These are phyloP conservation scores for Zaprionus lineosus DNA, from an alignment of 2,888 invertebrate species.

Conservation along the genomic window DNA sequence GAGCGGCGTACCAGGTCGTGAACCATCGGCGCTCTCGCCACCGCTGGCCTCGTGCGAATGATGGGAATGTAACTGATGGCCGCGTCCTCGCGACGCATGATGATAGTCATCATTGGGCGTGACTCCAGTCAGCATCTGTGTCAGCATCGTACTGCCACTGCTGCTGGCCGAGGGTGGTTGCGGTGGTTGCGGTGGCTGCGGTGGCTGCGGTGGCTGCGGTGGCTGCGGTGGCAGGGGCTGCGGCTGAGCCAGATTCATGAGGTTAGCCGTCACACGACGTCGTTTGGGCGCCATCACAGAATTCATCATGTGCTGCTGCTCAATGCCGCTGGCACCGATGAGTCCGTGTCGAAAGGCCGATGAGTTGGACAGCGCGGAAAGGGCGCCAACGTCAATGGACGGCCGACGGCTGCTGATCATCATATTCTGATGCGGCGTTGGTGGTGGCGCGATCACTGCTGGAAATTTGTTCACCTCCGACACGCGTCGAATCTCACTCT, in stretches of 20 bases:
- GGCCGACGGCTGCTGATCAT: constrained; percentile 83
- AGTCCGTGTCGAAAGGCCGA: constrained; percentile 71
- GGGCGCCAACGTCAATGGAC: constrained; percentile 83
- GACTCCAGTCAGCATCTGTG: constrained; percentile 43
- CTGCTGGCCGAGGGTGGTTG: constrained; percentile 21
- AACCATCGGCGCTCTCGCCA: constrained; percentile 87
- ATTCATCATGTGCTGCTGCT: constrained; percentile 63
- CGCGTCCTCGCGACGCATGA: constrained; percentile 83
- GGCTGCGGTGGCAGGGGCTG: constrained; percentile 41
- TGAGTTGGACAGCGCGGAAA: constrained; percentile 63
- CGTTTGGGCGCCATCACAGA: constrained; percentile 84
- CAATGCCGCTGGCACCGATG: constrained; percentile 69
- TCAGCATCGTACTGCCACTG: constrained; percentile 35
- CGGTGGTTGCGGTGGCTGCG: constrained; percentile 21
- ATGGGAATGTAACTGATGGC: constrained; percentile 84
- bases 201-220: constrained; percentile 14
- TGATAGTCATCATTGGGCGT: constrained; percentile 80
- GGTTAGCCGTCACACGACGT: constrained; percentile 83
- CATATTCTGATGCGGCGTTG: constrained; percentile 59
- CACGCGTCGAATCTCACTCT: constrained; percentile 84
- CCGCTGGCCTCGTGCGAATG: constrained; percentile 84
- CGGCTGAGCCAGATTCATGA: constrained; percentile 46
- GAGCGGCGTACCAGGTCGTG: constrained; percentile 92
- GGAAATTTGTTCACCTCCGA: constrained; percentile 82
- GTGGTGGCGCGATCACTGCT: constrained; percentile 56